Conservation (phyloP, 2,888 invertebrate species). For the Tyria jacobaeae region DNA sequence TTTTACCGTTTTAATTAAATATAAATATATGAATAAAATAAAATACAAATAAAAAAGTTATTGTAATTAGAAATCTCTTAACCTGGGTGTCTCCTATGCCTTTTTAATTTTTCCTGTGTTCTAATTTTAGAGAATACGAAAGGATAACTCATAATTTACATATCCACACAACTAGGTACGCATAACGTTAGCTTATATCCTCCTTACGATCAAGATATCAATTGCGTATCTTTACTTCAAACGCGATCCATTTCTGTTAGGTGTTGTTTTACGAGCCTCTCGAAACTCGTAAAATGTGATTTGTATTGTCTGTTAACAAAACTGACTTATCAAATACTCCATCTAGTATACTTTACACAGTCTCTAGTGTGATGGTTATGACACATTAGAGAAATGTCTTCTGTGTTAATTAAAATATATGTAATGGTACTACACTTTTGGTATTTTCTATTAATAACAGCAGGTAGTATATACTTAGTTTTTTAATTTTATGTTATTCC, state of each 20-base stretch:
- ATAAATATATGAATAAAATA: too few species aligned
- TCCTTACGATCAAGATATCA: conserved; percentile 17
- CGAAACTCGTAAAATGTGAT: conserved; percentile 32
- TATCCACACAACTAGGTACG: not conserved
- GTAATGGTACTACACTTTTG: not conserved
- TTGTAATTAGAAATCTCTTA: too few species aligned
- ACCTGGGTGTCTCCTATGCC: too few species aligned
- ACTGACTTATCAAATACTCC: conserved; percentile 22
- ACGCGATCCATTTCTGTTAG: conserved; percentile 32
- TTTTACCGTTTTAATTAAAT: too few species aligned
- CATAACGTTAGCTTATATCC: not conserved
- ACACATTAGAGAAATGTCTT: too few species aligned
- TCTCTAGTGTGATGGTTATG: not conserved
- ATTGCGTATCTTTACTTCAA: conserved; percentile 37
- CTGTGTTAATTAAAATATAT: not conserved
- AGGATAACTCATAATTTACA: not conserved
- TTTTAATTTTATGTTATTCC: too few species aligned
- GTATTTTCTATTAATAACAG: not conserved
- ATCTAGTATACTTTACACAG: not conserved
- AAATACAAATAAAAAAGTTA: too few species aligned
- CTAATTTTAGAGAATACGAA: too few species aligned
- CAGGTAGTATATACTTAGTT: too few species aligned
- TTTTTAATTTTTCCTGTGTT: too few species aligned
- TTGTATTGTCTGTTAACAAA: conserved; percentile 21
- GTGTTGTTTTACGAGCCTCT: conserved; percentile 31